Evolutionary conservation across 2,113 vertebrate species (phyloP), one percentile per base, ranked within the genome.

Genomic region (Oncorhynchus tshawytscha): DNA sequence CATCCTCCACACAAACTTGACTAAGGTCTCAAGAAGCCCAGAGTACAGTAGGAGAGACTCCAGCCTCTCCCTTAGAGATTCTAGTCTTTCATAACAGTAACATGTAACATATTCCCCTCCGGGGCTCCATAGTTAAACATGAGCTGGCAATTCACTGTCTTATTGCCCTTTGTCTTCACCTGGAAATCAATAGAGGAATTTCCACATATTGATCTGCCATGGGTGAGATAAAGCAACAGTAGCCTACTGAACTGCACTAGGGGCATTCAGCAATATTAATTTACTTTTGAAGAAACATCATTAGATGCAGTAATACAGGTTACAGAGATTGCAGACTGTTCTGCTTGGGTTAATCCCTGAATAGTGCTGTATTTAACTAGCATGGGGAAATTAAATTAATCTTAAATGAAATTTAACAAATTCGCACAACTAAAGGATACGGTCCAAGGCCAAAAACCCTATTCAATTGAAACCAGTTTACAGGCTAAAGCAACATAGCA

Each of bases 151-250:
- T 77, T 77, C 71, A 77, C 78, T 81, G 78, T 60, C 71, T 68
- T 70, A 82, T 70, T 64, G 65, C 70, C 69, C 82, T 72, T 82
- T 79, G 75, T 78, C 71, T 67, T 45, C 39, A 45, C 39, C 39
- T 45, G 39, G 39, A 74, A 84, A 88, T 88, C 86, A 76, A 88
- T 88, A 83, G 49, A 74, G 65, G 82, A 85, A 85, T 87, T 84
- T 54, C 78, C 69, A 66, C 67, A 69, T 11, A 45, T 45, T 45
- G 39, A 45, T 45, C 39, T 0, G 39, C 9, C 39, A 9, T 45
- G 39, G 39, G 72, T 82, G 80, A 82, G 81, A 87, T 81, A 79
- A 84, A 78, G 75, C 76, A 84, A 62, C 76, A 34, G 78, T 20
- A 18, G 75, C 67, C 51, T 71, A 68, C 71, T 78, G 78, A 67